Percentiles rank a stretch among this genome's conserved stretches.
Evolutionary conservation across 2,888 invertebrate species (phyloP).

Genomic region (Sinelater perroti): DNA sequence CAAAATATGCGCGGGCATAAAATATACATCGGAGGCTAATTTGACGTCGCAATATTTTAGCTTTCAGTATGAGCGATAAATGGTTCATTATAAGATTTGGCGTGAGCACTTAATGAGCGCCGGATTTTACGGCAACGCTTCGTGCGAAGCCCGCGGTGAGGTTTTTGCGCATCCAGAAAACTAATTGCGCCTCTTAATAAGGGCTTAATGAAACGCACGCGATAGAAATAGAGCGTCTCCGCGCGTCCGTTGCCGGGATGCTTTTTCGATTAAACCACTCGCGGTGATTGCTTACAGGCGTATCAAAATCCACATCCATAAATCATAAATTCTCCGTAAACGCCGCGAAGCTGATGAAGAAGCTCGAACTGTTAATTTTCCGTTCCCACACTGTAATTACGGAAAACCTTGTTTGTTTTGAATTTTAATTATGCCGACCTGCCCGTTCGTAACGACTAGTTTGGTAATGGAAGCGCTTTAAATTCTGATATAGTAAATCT

Average conservation of each 20-base stretch:
- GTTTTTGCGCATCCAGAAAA: conserved; percentile 1
- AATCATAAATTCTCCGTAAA: conserved; percentile 29
- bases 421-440: conserved; percentile 11
- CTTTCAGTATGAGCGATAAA: conserved; percentile 12
- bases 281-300: conserved; percentile 23
- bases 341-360: conserved; percentile 20
- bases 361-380: conserved; percentile 29
- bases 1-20: conserved; percentile 17
- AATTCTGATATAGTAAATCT: too few species aligned
- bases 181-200: conserved; percentile 18
- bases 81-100: conserved; percentile 16
- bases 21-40: conserved; percentile 19
- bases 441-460: too few species aligned
- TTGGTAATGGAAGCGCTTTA: too few species aligned
- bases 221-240: too few species aligned
- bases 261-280: conserved; percentile 23
- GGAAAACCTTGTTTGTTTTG: conserved; percentile 19
- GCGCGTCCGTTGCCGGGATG: too few species aligned
- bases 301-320: conserved; percentile 34
- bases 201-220: too few species aligned
- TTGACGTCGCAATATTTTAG: conserved; percentile 17
- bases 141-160: not conserved
- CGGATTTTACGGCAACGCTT: conserved; percentile 5
- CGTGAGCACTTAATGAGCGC: conserved; percentile 2
- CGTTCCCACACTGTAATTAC: conserved; percentile 26